Conservation (phyloP, 2,888 invertebrate species). For the Lycophotia porphyrea region DNA sequence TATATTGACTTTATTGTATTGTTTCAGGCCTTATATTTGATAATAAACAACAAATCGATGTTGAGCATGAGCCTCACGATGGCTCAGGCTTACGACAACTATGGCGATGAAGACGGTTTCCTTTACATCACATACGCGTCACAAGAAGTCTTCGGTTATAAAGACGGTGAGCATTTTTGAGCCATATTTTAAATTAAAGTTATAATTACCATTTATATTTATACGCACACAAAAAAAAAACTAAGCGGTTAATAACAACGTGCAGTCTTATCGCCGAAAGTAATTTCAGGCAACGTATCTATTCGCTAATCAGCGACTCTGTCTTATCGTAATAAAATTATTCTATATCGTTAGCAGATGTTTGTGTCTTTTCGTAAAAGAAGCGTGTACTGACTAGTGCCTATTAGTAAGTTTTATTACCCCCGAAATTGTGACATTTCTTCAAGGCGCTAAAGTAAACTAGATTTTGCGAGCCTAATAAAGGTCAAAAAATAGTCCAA, state of each 20-base stretch:
- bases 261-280: background rate
- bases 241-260: background rate
- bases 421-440: background rate
- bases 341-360: background rate
- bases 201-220: too few species aligned
- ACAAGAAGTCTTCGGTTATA: conserved; percentile 95
- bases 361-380: conserved; percentile 1
- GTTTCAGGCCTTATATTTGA: conserved; percentile 93
- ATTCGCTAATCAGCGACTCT: background rate
- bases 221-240: background rate
- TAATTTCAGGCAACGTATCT: background rate
- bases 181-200: background rate
- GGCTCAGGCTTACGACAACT: conserved; percentile 94
- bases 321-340: conserved; percentile 27
- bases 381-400: background rate
- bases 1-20: conserved; percentile 5
- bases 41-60: conserved; percentile 95
- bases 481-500: background rate
- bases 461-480: background rate
- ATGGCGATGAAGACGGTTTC: conserved; percentile 95
- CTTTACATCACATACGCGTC: conserved; percentile 97
- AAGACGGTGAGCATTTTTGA: conserved; percentile 79
- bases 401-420: background rate
- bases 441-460: background rate
- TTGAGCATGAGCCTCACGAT: conserved; percentile 95